phyloP scores from a whole-genome alignment of 30 jellyfish, hydroid and myxozoan species.

The Sanderia malayensis region DNA sequence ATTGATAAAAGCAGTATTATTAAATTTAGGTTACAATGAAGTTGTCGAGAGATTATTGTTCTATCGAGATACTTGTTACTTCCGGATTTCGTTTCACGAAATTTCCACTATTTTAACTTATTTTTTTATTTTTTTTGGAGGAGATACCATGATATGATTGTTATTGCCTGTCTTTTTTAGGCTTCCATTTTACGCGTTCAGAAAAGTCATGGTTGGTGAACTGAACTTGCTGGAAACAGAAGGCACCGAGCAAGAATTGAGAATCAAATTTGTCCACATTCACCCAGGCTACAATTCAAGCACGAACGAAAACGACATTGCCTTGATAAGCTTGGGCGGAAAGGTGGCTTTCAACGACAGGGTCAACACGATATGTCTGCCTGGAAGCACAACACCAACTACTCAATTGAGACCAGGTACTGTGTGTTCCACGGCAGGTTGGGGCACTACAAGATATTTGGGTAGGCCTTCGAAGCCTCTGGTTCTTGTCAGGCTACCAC shows the following conservation, averaged over 20 bases:
- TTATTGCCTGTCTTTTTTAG: slow-evolving; percentile 25
- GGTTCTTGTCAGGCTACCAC: slow-evolving; percentile 66
- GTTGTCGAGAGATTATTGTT: too few relatives aligned
- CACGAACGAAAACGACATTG: slow-evolving; percentile 83
- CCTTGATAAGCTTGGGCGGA: slow-evolving; percentile 55
- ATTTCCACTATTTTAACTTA: too few relatives aligned
- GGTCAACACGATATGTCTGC: slow-evolving; percentile 72
- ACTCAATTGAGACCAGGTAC: slow-evolving; percentile 36
- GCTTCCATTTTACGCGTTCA: slow-evolving; percentile 57
- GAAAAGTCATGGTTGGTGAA: slow-evolving; percentile 80
- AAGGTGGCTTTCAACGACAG: slow-evolving; percentile 39
- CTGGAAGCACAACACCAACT: slow-evolving; percentile 26
- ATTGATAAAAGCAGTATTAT: too few relatives aligned
- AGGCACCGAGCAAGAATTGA: slow-evolving; percentile 46
- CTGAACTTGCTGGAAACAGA: slow-evolving; percentile 41
- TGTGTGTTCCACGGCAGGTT: slow-evolving; percentile 83
- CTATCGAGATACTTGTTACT: too few relatives aligned
- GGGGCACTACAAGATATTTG: slow-evolving; percentile 87
- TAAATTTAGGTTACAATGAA: too few relatives aligned
- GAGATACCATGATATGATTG: too few relatives aligned
- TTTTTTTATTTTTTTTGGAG: too few relatives aligned
- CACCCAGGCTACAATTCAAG: slow-evolving; percentile 80
- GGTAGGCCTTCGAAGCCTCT: slow-evolving; percentile 76
- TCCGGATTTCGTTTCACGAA: too few relatives aligned
- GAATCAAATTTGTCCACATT: slow-evolving; percentile 46